phyloP scores from a whole-genome alignment of 2,113 vertebrate species.

The Mirza zaza region DNA sequence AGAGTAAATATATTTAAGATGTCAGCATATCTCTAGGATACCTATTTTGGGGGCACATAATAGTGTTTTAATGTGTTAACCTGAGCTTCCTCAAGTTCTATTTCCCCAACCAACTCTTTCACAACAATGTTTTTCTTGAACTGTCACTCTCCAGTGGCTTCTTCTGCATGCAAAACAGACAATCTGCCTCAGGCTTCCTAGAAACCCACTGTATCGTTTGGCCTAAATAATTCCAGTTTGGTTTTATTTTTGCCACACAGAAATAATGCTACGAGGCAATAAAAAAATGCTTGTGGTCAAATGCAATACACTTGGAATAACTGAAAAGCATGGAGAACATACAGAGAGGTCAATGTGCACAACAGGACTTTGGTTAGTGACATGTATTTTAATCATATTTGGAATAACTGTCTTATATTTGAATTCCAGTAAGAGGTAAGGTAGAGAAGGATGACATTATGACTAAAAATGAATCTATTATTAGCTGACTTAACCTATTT shows the following conservation, averaged over 20 bases:
- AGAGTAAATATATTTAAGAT: not conserved
- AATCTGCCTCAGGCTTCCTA: conserved; percentile 40
- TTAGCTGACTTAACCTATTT: not conserved
- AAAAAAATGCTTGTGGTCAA: not conserved
- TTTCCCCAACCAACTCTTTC: conserved; percentile 12
- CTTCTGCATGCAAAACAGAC: conserved; percentile 56
- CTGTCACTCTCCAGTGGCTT: conserved; percentile 6
- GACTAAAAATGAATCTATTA: conserved; percentile 27
- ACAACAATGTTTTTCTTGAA: conserved; percentile 32
- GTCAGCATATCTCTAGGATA: not conserved
- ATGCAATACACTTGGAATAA: not conserved
- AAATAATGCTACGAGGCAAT: conserved; percentile 39
- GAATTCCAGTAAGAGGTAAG: not conserved
- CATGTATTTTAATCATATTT: not conserved
- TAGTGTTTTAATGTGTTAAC: not conserved
- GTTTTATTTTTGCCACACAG: conserved; percentile 60
- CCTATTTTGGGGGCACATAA: not conserved
- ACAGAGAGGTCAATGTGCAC: not conserved
- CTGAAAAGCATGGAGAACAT: not conserved
- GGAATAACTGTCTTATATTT: not conserved
- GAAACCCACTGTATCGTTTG: conserved; percentile 53
- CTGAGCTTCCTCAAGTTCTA: not conserved
- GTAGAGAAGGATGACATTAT: not conserved
- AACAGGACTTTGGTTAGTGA: not conserved
- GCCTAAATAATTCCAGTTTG: conserved; percentile 61